phyloP scores from a whole-genome alignment of 2,888 invertebrate species.

The Callimorpha dominula region DNA sequence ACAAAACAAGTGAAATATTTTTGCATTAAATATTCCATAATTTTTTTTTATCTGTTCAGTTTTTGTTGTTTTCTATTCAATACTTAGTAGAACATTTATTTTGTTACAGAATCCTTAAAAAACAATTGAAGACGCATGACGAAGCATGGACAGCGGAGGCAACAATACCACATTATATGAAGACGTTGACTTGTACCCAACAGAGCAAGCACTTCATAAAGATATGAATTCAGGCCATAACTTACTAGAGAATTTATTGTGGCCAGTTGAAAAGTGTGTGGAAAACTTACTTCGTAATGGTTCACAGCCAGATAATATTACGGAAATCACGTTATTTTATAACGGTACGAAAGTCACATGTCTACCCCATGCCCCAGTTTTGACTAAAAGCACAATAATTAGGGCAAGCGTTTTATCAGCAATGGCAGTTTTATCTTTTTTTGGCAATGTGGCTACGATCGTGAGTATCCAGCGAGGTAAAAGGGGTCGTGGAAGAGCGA shows the following conservation, averaged over 20 bases:
- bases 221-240: conserved; percentile 60
- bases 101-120: conserved; percentile 70
- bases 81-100: conserved; percentile 7
- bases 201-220: conserved; percentile 60
- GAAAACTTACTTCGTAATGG: conserved; percentile 64
- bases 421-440: conserved; percentile 90
- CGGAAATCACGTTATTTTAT: conserved; percentile 59
- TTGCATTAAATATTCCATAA: too few species aligned
- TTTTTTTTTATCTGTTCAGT: too few species aligned
- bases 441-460: conserved; percentile 92
- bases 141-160: conserved; percentile 81
- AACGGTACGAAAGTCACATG: conserved; percentile 77
- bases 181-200: conserved; percentile 57
- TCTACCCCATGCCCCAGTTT: conserved; percentile 89
- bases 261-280: conserved; percentile 76
- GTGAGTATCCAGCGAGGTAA: conserved; percentile 90
- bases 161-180: conserved; percentile 83
- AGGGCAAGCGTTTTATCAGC: conserved; percentile 89
- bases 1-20: too few species aligned
- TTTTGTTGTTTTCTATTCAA: too few species aligned
- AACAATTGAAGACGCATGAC: conserved; percentile 70
- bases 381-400: conserved; percentile 88
- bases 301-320: conserved; percentile 61
- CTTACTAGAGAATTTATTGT: conserved; percentile 55
- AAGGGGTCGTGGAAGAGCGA: conserved; percentile 83